Percentiles rank a stretch among this genome's conserved stretches.
These are phyloP conservation scores for Panulirus ornatus DNA, from an alignment of 1,140 invertebrate genomes.

Conservation along the genomic window DNA sequence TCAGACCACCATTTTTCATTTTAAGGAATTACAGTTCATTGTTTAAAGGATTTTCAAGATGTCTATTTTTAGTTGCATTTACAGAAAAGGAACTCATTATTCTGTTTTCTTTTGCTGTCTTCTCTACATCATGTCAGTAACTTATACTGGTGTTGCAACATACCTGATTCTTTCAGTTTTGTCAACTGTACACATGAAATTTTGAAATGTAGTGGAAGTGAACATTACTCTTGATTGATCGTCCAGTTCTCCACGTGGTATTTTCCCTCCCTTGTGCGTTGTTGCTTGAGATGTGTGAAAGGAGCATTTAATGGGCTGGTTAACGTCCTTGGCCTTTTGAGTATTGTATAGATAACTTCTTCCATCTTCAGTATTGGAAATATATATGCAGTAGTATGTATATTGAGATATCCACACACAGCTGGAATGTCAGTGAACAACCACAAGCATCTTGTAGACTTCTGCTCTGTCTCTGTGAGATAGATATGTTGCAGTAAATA, in stretches of 20 bases:
- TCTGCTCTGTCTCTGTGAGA: constrained; percentile 35
- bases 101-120: constrained; percentile 48
- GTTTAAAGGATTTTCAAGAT: constrained; percentile 1
- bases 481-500: constrained; percentile 33
- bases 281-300: constrained; percentile 26
- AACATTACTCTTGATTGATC: constrained; percentile 44
- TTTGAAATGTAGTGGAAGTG: constrained; percentile 42
- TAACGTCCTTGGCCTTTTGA: constrained; percentile 18
- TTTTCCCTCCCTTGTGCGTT: constrained; percentile 9
- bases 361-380: constrained; percentile 35
- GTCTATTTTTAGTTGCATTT: background rate
- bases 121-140: constrained; percentile 19
- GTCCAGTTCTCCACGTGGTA: constrained; percentile 43
- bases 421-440: constrained; percentile 26
- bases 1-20: constrained; percentile 8
- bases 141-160: constrained; percentile 28
- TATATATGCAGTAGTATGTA: constrained; percentile 28
- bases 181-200: constrained; percentile 43
- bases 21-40: background rate
- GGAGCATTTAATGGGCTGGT: constrained; percentile 18
- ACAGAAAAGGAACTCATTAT: constrained; percentile 1
- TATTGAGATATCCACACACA: background rate
- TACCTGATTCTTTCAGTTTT: constrained; percentile 34
- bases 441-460: constrained; percentile 34
- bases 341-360: constrained; percentile 29